These are phyloP conservation scores for Stenodema calcarata DNA, from an alignment of 2,888 invertebrate species.

Conservation along the genomic window DNA sequence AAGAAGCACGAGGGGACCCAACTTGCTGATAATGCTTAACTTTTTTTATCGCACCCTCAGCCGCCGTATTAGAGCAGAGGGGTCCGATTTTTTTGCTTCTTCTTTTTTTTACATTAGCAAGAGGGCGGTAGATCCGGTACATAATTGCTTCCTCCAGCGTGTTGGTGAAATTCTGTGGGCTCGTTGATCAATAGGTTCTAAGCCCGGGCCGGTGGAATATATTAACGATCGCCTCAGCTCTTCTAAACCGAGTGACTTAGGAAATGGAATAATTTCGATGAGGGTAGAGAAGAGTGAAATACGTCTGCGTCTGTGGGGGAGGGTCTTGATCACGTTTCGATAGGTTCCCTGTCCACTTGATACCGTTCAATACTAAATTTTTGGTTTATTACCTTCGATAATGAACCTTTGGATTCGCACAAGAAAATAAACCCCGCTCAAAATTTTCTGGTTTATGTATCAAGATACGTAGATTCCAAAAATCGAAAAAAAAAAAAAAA, in stretches of 20 bases:
- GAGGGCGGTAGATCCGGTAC: conserved; percentile 25
- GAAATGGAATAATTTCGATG: too few relatives aligned
- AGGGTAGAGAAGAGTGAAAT: too few relatives aligned
- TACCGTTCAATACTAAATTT: too few relatives aligned
- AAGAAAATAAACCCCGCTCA: too few relatives aligned
- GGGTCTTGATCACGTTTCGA: too few relatives aligned
- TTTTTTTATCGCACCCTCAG: conserved; percentile 42
- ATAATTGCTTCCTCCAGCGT: conserved; percentile 37
- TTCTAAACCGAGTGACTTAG: background rate
- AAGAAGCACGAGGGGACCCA: conserved; percentile 14
- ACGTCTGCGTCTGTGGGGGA: too few relatives aligned
- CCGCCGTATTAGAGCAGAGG: conserved; percentile 29
- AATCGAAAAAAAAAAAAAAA: too few relatives aligned
- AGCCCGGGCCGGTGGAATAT: conserved; percentile 17
- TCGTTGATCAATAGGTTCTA: conserved; percentile 39
- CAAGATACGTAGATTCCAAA: too few relatives aligned
- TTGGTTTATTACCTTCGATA: too few relatives aligned
- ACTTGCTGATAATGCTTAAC: conserved; percentile 44
- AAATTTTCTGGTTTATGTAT: too few relatives aligned
- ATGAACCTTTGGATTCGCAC: too few relatives aligned
- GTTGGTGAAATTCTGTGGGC: conserved; percentile 32
- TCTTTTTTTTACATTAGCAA: conserved; percentile 24
- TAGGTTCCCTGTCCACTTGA: too few relatives aligned
- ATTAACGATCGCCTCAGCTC: background rate
- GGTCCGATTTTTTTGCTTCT: background rate